Percentiles rank a stretch among this genome's conserved stretches.
Evolutionary conservation across 2,113 vertebrate genomes (phyloP).

Genomic region (Scophthalmus maximus): DNA sequence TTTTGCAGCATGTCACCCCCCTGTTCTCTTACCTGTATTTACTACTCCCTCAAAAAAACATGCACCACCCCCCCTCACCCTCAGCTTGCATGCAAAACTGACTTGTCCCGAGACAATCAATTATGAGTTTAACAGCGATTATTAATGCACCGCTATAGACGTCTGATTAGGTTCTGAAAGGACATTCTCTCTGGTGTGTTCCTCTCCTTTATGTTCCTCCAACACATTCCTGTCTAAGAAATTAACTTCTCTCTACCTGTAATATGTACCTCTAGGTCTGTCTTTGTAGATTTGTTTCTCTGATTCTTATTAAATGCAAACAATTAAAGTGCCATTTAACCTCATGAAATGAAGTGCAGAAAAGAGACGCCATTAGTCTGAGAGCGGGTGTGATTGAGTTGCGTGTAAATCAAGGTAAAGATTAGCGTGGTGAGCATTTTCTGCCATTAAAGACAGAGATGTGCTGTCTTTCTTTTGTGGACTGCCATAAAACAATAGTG

Average conservation of each 20-base stretch:
- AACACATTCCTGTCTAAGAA: not conserved
- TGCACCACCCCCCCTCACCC: too few species aligned
- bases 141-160: not conserved
- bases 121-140: not conserved
- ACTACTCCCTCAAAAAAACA: too few species aligned
- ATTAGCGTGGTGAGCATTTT: conserved; percentile 29
- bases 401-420: conserved; percentile 59
- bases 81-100: too few species aligned
- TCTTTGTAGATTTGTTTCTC: conserved; percentile 38
- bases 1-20: too few species aligned
- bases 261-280: too few species aligned
- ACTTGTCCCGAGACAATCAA: too few species aligned
- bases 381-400: conserved; percentile 66
- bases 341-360: conserved; percentile 75
- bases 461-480: conserved; percentile 59
- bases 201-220: not conserved
- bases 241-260: not conserved
- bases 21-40: too few species aligned
- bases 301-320: conserved; percentile 72
- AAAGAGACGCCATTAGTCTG: conserved; percentile 73
- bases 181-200: conserved; percentile 27
- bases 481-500: conserved; percentile 56
- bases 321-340: conserved; percentile 77
- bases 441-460: conserved; percentile 41
- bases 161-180: conserved; percentile 16